Conservation (phyloP, 2,113 vertebrate species). For the Sitta europaea region DNA sequence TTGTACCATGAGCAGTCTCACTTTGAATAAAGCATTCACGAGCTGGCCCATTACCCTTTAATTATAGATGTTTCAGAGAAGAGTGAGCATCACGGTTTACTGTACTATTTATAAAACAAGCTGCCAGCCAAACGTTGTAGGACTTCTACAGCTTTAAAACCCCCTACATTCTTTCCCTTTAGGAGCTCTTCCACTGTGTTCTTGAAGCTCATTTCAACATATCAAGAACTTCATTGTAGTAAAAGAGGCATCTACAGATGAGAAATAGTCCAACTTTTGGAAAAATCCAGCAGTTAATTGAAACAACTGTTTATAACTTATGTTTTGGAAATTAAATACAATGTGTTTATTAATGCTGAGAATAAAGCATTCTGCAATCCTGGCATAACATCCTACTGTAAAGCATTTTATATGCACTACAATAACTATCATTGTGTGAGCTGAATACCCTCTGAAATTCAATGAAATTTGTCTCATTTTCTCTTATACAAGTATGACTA, state of each 20-base stretch:
- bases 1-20: background rate
- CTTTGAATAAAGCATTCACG: conserved; percentile 47
- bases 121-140: background rate
- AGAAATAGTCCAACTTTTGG: background rate
- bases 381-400: background rate
- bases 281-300: background rate
- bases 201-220: background rate
- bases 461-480: background rate
- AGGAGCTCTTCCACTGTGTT: background rate
- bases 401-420: background rate
- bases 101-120: conserved; percentile 54
- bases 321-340: background rate
- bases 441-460: background rate
- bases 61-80: conserved; percentile 55
- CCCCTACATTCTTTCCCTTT: background rate
- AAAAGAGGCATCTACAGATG: background rate
- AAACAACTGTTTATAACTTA: background rate
- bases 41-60: conserved; percentile 52
- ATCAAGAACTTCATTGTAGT: background rate
- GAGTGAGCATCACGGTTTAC: conserved; percentile 16
- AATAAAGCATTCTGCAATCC: background rate
- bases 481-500: background rate
- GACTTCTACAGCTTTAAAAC: background rate
- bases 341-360: background rate
- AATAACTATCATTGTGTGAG: background rate